phyloP scores from a whole-genome alignment of 2,888 invertebrate species.

The Syrista parreyssii region DNA sequence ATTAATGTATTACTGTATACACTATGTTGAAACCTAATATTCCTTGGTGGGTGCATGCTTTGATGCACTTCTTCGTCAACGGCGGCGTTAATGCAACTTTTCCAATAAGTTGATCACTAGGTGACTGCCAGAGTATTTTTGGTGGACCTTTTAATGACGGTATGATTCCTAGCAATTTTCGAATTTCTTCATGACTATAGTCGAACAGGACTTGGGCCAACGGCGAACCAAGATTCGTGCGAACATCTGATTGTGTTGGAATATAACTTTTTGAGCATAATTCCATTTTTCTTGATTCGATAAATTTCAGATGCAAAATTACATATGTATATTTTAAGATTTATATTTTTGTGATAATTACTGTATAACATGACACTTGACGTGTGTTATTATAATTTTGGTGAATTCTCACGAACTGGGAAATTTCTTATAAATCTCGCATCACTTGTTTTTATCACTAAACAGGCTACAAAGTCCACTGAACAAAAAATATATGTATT shows the following conservation, averaged over 20 bases:
- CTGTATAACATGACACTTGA: background rate
- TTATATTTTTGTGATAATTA: background rate
- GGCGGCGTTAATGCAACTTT: conserved; percentile 31
- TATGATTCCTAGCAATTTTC: conserved; percentile 36
- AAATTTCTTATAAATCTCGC: background rate
- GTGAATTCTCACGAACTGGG: background rate
- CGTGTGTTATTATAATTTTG: background rate
- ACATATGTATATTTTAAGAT: background rate
- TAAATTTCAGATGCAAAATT: background rate
- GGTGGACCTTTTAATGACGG: conserved; percentile 36
- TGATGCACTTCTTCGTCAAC: conserved; percentile 33
- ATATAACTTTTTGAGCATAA: conserved; percentile 18
- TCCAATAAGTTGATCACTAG: conserved; percentile 42
- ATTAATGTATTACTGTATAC: background rate
- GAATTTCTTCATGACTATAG: conserved; percentile 37
- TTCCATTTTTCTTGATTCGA: background rate
- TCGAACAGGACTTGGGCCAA: conserved; percentile 44
- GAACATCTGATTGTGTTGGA: conserved; percentile 40
- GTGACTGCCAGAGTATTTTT: conserved; percentile 42
- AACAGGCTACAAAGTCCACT: background rate
- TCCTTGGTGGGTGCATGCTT: conserved; percentile 43
- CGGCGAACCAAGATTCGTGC: conserved; percentile 37
- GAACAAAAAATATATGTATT: background rate
- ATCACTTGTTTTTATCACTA: background rate
- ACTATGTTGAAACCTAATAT: conserved; percentile 39